Evolutionary conservation across 2,888 invertebrate species (phyloP).

Genomic region (Tribolium freemani): DNA sequence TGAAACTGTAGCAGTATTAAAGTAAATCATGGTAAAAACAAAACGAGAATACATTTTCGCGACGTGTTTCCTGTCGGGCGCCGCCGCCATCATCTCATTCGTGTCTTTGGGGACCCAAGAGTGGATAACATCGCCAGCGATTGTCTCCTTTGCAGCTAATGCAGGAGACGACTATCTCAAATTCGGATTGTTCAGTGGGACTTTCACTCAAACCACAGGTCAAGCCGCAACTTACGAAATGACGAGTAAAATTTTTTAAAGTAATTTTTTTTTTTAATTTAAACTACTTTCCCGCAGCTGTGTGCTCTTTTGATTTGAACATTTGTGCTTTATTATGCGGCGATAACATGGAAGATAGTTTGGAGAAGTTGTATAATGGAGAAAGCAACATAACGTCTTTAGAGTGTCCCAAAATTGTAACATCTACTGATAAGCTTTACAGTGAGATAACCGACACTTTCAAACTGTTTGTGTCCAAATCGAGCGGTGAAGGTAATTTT

Average conservation of each 20-base stretch:
- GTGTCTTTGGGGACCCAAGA: constrained; percentile 61
- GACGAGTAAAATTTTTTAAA: constrained; percentile 13
- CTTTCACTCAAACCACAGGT: constrained; percentile 65
- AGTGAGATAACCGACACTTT: not conserved
- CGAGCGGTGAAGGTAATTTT: not conserved
- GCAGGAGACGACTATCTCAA: constrained; percentile 56
- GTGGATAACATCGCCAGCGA: constrained; percentile 58
- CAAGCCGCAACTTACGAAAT: constrained; percentile 44
- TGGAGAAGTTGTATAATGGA: constrained; percentile 57
- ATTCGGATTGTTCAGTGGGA: constrained; percentile 35
- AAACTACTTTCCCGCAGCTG: not conserved
- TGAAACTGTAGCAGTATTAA: not conserved
- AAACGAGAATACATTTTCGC: constrained; percentile 57
- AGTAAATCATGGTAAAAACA: constrained; percentile 60
- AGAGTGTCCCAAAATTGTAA: constrained; percentile 41
- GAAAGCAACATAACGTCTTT: constrained; percentile 10
- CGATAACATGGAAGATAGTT: constrained; percentile 54
- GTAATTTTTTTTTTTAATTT: too few species aligned
- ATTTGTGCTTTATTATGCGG: constrained; percentile 67
- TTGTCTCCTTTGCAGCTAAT: not conserved
- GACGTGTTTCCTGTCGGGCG: constrained; percentile 59
- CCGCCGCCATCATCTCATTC: constrained; percentile 59
- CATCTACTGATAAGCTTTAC: not conserved
- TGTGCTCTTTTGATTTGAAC: constrained; percentile 49
- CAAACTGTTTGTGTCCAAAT: too few species aligned